phyloP scores from a whole-genome alignment of 2,888 invertebrate genomes.

The Melikaiella ostensackeni region DNA sequence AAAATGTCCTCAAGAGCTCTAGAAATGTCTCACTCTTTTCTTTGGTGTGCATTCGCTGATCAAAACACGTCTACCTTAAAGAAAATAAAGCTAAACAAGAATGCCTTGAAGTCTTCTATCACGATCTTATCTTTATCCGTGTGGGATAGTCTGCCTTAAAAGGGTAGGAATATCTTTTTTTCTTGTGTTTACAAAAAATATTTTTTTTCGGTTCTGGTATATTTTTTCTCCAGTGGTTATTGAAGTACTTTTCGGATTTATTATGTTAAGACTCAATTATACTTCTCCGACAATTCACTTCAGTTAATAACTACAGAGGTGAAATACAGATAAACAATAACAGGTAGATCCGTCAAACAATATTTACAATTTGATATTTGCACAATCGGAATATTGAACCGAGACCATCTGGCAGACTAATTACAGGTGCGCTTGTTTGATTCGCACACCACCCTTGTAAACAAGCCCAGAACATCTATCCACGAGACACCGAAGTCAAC shows the following conservation, averaged over 20 bases:
- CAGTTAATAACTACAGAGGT: not conserved
- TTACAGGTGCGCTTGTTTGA: constrained; percentile 29
- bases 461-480: constrained; percentile 6
- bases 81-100: constrained; percentile 2
- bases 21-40: constrained; percentile 4
- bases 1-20: not conserved
- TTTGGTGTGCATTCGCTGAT: not conserved
- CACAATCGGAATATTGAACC: constrained; percentile 6
- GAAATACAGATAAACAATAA: not conserved
- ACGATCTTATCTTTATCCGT: not conserved
- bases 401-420: not conserved
- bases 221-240: not conserved
- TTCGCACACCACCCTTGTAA: constrained; percentile 7
- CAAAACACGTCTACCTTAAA: constrained; percentile 23
- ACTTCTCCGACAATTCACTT: not conserved
- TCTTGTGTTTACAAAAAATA: no score
- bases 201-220: no score
- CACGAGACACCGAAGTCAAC: constrained; percentile 18
- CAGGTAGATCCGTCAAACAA: not conserved
- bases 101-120: constrained; percentile 1
- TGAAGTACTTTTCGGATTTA: not conserved
- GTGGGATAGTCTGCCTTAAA: not conserved
- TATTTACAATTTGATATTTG: constrained; percentile 6
- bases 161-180: not conserved
- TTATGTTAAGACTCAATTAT: not conserved